These are phyloP conservation scores for Thysanoteuthis rhombus DNA, from an alignment of 2,888 invertebrate genomes.

Conservation along the genomic window DNA sequence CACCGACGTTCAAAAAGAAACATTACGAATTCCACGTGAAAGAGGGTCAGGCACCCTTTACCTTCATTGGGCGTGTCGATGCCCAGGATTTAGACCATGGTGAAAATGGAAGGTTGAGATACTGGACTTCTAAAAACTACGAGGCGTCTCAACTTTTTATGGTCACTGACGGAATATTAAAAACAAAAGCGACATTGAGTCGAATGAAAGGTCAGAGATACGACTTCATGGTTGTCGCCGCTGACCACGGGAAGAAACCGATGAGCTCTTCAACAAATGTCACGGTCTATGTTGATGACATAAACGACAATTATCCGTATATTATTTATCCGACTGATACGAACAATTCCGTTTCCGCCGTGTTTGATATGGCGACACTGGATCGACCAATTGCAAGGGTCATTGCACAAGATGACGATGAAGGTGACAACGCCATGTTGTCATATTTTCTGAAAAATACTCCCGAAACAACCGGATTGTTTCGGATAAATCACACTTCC, in stretches of 20 bases:
- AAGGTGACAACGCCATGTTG: conserved; percentile 51
- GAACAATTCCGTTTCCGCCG: conserved; percentile 46
- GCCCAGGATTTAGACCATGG: conserved; percentile 39
- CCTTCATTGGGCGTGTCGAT: conserved; percentile 38
- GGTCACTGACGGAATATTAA: conserved; percentile 40
- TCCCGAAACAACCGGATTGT: conserved; percentile 66
- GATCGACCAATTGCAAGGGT: conserved; percentile 43
- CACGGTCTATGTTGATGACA: conserved; percentile 47
- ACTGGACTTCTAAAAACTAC: conserved; percentile 30
- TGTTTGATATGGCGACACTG: conserved; percentile 1
- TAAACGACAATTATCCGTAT: conserved; percentile 52
- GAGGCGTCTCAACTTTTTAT: conserved; percentile 35
- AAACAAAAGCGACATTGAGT: conserved; percentile 36
- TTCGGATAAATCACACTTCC: conserved; percentile 65
- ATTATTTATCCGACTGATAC: conserved; percentile 45
- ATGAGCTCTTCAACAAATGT: conserved; percentile 43
- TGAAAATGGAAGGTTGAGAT: conserved; percentile 24
- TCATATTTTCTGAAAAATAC: conserved; percentile 54
- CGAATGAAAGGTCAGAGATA: conserved; percentile 36
- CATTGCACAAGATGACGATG: conserved; percentile 48
- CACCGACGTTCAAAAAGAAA: conserved; percentile 37
- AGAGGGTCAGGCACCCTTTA: conserved; percentile 39
- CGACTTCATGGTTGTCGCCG: conserved; percentile 40
- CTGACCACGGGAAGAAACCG: conserved; percentile 37
- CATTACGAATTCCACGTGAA: conserved; percentile 33